Conservation (phyloP, 2,888 invertebrate species). For the Strigamia maritima region DNA sequence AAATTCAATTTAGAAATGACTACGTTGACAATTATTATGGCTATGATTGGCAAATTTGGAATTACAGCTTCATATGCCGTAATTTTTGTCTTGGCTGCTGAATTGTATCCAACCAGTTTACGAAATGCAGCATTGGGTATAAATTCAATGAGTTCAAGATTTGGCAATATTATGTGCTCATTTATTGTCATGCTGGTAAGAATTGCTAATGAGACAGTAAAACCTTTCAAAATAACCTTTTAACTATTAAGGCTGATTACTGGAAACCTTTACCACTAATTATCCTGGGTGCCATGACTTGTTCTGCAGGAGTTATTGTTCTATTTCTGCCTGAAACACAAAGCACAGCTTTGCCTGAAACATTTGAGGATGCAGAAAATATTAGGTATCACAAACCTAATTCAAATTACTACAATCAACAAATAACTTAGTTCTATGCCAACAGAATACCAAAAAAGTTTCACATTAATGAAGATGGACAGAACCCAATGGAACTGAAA, state of each 20-base stretch:
- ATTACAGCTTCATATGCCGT: slow-evolving; percentile 72
- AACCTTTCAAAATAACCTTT: slow-evolving; percentile 41
- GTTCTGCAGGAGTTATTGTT: slow-evolving; percentile 68
- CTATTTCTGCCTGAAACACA: slow-evolving; percentile 74
- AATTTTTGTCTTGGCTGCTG: slow-evolving; percentile 69
- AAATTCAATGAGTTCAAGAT: slow-evolving; percentile 62
- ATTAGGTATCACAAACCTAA: neutral
- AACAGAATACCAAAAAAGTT: too few species aligned
- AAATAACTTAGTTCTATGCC: too few species aligned
- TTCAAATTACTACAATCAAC: too few species aligned
- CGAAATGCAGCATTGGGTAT: slow-evolving; percentile 64
- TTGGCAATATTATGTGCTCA: slow-evolving; percentile 46
- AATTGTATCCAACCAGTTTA: slow-evolving; percentile 72
- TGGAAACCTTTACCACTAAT: slow-evolving; percentile 69
- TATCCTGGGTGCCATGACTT: slow-evolving; percentile 66
- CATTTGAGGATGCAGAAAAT: slow-evolving; percentile 59
- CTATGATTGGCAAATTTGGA: slow-evolving; percentile 69
- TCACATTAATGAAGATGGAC: too few species aligned
- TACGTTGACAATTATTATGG: slow-evolving; percentile 61
- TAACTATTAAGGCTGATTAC: slow-evolving; percentile 60
- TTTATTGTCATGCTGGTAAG: neutral
- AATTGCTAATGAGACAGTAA: too few species aligned
- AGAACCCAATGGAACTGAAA: too few species aligned
- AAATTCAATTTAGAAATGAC: slow-evolving; percentile 53
- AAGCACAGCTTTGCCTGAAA: slow-evolving; percentile 64